These are phyloP conservation scores for Neodontobutis hainanensis DNA, from an alignment of 2,113 vertebrate genomes.

Conservation along the genomic window DNA sequence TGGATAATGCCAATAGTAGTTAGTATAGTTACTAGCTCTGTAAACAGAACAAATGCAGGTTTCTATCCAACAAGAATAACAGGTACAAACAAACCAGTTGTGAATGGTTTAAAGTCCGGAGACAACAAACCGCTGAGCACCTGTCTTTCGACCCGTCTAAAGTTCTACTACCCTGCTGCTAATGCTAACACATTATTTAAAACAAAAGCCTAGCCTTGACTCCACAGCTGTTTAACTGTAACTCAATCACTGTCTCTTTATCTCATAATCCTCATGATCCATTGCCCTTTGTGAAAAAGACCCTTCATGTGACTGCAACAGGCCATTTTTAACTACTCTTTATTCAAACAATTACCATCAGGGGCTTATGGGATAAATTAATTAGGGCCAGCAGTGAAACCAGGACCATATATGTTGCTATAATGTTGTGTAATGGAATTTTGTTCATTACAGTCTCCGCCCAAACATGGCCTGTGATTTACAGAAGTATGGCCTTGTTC, in stretches of 20 bases:
- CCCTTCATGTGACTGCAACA: conserved; percentile 6
- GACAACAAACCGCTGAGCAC: too few species aligned
- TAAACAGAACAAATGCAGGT: too few species aligned
- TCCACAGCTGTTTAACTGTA: conserved; percentile 4
- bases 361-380: conserved; percentile 26
- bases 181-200: too few species aligned
- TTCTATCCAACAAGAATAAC: too few species aligned
- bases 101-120: too few species aligned
- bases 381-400: conserved; percentile 19
- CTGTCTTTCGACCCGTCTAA: too few species aligned
- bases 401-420: conserved; percentile 43
- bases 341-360: conserved; percentile 24
- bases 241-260: neutral
- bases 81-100: too few species aligned
- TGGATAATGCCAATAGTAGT: too few species aligned
- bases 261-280: neutral
- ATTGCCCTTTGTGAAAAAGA: neutral
- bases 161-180: too few species aligned
- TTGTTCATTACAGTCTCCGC: conserved; percentile 34
- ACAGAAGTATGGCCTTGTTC: conserved; percentile 3
- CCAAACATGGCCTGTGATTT: conserved; percentile 27
- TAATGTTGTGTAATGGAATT: conserved; percentile 43
- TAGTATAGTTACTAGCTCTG: too few species aligned
- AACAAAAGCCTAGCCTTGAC: too few species aligned
- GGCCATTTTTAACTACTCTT: conserved; percentile 13